Evolutionary conservation across 2,113 vertebrate genomes (phyloP), one percentile per base, ranked within the genome.

Genomic region (Centropristis striata): DNA sequence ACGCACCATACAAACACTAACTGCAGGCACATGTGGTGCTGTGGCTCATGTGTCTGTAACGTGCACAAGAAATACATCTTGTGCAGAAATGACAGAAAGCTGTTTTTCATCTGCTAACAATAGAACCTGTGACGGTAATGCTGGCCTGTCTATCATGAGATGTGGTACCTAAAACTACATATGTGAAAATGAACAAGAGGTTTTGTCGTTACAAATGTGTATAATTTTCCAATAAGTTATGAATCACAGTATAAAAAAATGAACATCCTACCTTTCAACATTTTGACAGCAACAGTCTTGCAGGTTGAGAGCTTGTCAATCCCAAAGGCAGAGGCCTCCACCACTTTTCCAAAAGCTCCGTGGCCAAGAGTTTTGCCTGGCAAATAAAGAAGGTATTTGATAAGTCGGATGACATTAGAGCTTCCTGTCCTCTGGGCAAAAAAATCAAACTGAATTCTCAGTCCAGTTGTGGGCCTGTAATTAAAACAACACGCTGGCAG

Each of bases 221-320:
- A 44, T 14, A 44, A 4, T 47, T 64, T 57, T 54, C 14, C 1
- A 37, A 13, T 18, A 15, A 28, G n/a, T n/a, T n/a, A n/a, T n/a
- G n/a, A n/a, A n/a, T n/a, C n/a, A 46, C 4, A 21, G n/a, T 47
- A 32, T 64, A 15, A 21, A 49, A n/a, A 28, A 50, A 32, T 32
- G 32, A 4, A 55, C 2, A 55, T 46, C 55, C 15, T 89, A 99
- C 97, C 97, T 97, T 99, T 99, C 50, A 98, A 95, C 97, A 98
- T 98, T 96, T 98, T 99, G 86, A 98, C 97, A 20, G 97, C 97
- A 78, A 98, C 97, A 10, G 96, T 99, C 95, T 98, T 98, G 95
- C 97, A 99, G 80, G 97, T 98, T 46, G 97, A 98, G 79, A 97
- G 94, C 92, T 97, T 99, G 95, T 98, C 97, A 69, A 98, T 98